Base-by-base conservation (phyloP, 2,888 invertebrate species). In the Laspeyria flexula region DNA sequence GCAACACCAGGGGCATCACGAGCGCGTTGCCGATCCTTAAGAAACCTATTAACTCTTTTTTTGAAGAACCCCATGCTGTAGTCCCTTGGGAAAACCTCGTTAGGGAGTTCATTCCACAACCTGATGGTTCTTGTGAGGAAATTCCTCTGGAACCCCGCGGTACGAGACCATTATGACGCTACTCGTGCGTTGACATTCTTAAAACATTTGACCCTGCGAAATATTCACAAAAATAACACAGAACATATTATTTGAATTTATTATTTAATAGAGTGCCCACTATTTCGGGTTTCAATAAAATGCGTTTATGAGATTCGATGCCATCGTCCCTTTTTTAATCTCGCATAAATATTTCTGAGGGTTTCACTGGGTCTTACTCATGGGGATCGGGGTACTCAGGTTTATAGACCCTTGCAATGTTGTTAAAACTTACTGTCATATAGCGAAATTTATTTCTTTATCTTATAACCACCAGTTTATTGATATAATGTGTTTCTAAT, bases 311-410 rank as follows among this genome's bases (percentile, higher is more conserved):
- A 33, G 11, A 0, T 13, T 27, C 5, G 21, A 44, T 35, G 29
- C 16, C 16, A 9, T 45, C 33, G 30, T 30, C 48, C 61, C 35
- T 48, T 60, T 45, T 50, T 55, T 48, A 52, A 65, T 47, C 38
- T 27, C 30, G 27, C 38, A 68, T 48, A 46, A 59, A 64, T 65
- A 60, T 55, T 43, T 30, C 33, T 30, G 29, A 47, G 65, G 38
- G 42, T 48, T 35, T 42, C 38, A 15, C 10, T 23, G 21, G 37
- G 41, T 48, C 37, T 45, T 10, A 41, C 43, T 27, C 35, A 11
- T 34, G 47, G 30, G 31, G 11, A n/a, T 23, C 30, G 21, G 25
- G 18, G 13, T 15, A 30, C 9, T 47, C 5, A 15, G 29, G 23
- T 38, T 47, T 43, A 52, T 39, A 15, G 18, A 43, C 31, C 13